Conservation (phyloP, 2,113 vertebrate genomes). For the Mola mola region DNA sequence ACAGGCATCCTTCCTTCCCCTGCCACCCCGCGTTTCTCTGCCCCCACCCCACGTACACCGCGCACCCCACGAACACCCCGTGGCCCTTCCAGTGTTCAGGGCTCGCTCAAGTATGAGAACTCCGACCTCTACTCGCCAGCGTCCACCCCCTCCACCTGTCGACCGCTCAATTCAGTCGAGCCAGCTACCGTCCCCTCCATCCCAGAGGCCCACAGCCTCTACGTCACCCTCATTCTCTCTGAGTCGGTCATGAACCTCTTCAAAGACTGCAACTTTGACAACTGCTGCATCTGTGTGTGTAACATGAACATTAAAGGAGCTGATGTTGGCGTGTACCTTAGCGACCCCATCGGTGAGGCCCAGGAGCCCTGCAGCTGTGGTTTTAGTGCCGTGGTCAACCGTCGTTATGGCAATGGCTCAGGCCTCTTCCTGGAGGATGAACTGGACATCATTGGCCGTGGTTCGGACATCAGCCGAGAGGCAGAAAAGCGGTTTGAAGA, state of each 20-base stretch:
- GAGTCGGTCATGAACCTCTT: conserved; percentile 98
- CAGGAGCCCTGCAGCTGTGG: conserved; percentile 94
- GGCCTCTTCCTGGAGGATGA: conserved; percentile 99
- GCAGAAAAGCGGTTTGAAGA: conserved; percentile 94
- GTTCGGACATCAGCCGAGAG: conserved; percentile 92
- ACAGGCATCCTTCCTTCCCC: conserved; percentile 95
- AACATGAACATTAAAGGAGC: conserved; percentile 99
- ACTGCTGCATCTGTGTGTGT: conserved; percentile 98
- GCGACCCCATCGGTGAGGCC: conserved; percentile 89
- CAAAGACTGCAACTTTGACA: conserved; percentile 99
- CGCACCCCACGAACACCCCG: conserved; percentile 94
- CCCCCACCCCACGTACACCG: conserved; percentile 93
- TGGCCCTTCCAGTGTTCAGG: conserved; percentile 94
- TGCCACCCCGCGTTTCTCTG: conserved; percentile 92
- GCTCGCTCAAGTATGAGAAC: conserved; percentile 96
- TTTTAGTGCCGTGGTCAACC: conserved; percentile 97
- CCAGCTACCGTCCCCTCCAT: conserved; percentile 95
- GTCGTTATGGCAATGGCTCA: conserved; percentile 94
- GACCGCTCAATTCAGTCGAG: conserved; percentile 96
- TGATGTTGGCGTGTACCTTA: conserved; percentile 96
- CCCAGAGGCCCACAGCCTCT: conserved; percentile 98
- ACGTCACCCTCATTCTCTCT: conserved; percentile 97
- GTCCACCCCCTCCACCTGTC: conserved; percentile 95
- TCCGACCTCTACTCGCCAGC: conserved; percentile 96
- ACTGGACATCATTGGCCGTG: conserved; percentile 94